Base-by-base conservation (phyloP, 2,113 vertebrate species). In the Corythaeola cristata region DNA sequence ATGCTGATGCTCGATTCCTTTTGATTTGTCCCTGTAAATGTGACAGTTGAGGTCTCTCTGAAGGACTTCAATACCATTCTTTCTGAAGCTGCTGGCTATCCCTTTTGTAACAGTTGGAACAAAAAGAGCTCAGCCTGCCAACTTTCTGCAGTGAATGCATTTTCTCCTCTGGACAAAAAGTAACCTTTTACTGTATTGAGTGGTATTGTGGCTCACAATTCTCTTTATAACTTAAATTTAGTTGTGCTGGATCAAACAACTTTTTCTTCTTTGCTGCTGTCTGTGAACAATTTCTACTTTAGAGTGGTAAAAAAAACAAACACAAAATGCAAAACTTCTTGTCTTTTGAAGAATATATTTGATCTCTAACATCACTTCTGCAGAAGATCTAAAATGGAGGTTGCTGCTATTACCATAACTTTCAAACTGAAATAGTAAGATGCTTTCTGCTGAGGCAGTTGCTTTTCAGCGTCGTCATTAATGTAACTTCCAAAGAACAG, bases 101-200 rank as follows among this genome's bases (percentile, higher is more conserved):
- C 59, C 71, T 89, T 87, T 94, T 91, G 75, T 92, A 75, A 74
- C 39, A 83, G 88, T 68, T 76, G 41, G 87, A 92, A 95, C 89
- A 94, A 89, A 95, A 92, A 93, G 83, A 80, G 73, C 44, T 39
- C 85, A 74, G 89, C 62, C 76, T 8, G 27, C 45, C 95, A 95
- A 95, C 75, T 96, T 96, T 94, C 59, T 94, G 91, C 96, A 95
- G 89, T 68, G 83, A 92, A 87, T 91, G 86, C 89, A 88, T 85
- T 96, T 95, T 96, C 58, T 91, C 58, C 59, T 82, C 69, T 69
- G 55, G 66, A 90, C 87, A 97, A 88, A 88, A 94, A 77, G 75
- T 89, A 95, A 87, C 84, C 55, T 97, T 85, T 94, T 88, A 85
- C 53, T 58, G 26, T 91, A 85, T 50, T 0, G 6, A 89, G 77